Conservation (phyloP, 2,113 vertebrate species). For the Paramormyrops kingsleyae region DNA sequence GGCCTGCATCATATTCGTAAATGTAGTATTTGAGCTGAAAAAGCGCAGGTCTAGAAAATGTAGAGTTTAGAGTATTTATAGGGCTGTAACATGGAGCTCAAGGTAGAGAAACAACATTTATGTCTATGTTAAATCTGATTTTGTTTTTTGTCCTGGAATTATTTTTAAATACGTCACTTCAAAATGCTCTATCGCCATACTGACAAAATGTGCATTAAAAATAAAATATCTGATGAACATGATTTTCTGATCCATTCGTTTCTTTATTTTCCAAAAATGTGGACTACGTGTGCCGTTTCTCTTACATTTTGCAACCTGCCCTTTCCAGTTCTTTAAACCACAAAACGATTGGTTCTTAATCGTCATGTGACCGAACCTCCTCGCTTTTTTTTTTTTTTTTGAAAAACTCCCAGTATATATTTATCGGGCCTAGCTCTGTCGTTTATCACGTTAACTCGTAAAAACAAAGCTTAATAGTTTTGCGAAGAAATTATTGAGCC, state of each 20-base stretch:
- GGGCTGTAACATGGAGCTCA: background rate
- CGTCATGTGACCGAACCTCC: background rate
- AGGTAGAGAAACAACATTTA: background rate
- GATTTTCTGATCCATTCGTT: background rate
- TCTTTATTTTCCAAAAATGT: background rate
- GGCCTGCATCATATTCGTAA: background rate
- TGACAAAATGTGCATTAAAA: background rate
- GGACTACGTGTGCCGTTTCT: background rate
- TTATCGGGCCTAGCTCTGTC: background rate
- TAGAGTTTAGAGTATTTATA: background rate
- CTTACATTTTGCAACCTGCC: background rate
- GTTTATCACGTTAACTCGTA: background rate
- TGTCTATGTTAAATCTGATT: background rate
- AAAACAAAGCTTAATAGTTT: background rate
- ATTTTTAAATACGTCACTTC: background rate
- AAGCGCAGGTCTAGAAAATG: background rate
- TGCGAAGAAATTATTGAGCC: background rate
- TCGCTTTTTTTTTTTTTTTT: background rate
- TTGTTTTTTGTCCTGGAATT: background rate
- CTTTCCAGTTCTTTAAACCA: background rate
- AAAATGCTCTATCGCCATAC: background rate
- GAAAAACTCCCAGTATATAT: background rate
- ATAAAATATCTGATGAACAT: background rate
- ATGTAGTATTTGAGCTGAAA: background rate
- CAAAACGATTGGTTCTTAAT: background rate